Percentiles rank a stretch among this genome's conserved stretches.
Conservation (phyloP, 2,888 invertebrate species). For the Drosophila koepferae region DNA sequence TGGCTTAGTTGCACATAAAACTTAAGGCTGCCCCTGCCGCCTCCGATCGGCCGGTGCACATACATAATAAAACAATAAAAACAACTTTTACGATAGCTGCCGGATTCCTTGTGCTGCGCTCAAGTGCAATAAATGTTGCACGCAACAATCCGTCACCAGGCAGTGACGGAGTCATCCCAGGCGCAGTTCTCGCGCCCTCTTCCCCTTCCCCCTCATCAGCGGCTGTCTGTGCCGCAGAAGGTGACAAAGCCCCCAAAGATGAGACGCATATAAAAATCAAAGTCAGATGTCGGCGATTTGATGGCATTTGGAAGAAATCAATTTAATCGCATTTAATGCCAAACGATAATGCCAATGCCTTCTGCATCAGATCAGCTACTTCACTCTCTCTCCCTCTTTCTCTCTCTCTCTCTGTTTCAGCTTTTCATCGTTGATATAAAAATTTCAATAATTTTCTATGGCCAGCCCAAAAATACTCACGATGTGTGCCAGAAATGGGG, state of each 20-base stretch:
- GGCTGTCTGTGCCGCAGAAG: constrained; percentile 18
- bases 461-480: constrained; percentile 65
- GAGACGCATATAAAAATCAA: constrained; percentile 70
- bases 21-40: constrained; percentile 1
- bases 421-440: constrained; percentile 62
- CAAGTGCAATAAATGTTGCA: constrained; percentile 78
- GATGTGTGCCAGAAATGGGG: constrained; percentile 58
- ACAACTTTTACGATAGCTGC: constrained; percentile 69
- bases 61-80: constrained; percentile 73
- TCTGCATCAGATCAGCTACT: constrained; percentile 37
- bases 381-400: neutral
- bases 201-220: neutral
- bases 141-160: constrained; percentile 66
- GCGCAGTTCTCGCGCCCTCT: neutral
- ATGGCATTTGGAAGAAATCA: constrained; percentile 75
- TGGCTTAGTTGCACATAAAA: constrained; percentile 76
- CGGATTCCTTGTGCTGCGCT: constrained; percentile 32
- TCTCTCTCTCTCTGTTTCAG: neutral
- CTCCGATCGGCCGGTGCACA: constrained; percentile 53
- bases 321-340: constrained; percentile 80
- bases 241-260: constrained; percentile 52
- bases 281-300: constrained; percentile 64
- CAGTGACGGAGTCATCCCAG: neutral
- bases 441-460: constrained; percentile 72
- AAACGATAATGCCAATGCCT: constrained; percentile 57